A percentile compares a stretch with the other conserved stretches of the same genome.
Conservation (phyloP, 2,888 invertebrate species). For the Thereva nobilitata region DNA sequence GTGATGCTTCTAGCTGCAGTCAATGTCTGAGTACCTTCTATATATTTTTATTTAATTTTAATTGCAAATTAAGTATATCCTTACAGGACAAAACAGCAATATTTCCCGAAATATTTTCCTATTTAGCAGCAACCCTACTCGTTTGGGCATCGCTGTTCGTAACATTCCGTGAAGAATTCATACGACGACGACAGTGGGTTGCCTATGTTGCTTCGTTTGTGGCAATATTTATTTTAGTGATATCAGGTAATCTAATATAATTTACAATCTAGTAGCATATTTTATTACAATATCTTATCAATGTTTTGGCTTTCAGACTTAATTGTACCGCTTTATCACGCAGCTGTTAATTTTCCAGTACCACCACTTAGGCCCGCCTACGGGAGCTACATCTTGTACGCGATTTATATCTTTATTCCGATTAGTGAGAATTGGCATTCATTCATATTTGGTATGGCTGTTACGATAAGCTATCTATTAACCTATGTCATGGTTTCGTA, state of each 20-base stretch:
- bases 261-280: constrained; percentile 1
- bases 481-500: constrained; percentile 64
- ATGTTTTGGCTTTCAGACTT: constrained; percentile 62
- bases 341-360: constrained; percentile 59
- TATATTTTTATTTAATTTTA: neutral
- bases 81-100: constrained; percentile 48
- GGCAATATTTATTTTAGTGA: constrained; percentile 61
- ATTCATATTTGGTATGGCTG: constrained; percentile 69
- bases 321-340: constrained; percentile 68
- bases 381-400: constrained; percentile 72
- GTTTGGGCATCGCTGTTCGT: constrained; percentile 55
- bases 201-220: constrained; percentile 57
- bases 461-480: constrained; percentile 69
- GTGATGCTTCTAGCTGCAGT: constrained; percentile 63
- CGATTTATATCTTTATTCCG: constrained; percentile 83
- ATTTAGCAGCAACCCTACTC: constrained; percentile 50
- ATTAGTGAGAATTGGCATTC: constrained; percentile 74
- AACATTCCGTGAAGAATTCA: constrained; percentile 53
- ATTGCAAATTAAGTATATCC: constrained; percentile 1
- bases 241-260: constrained; percentile 58
- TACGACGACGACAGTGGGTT: constrained; percentile 55
- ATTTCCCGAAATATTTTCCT: constrained; percentile 54
- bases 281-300: constrained; percentile 27
- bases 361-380: constrained; percentile 68
- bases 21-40: constrained; percentile 44